A percentile compares a stretch with the other conserved stretches of the same genome.
These are phyloP conservation scores for Cryptoprocta ferox DNA, from an alignment of 2,797 vertebrate species.

Conservation along the genomic window DNA sequence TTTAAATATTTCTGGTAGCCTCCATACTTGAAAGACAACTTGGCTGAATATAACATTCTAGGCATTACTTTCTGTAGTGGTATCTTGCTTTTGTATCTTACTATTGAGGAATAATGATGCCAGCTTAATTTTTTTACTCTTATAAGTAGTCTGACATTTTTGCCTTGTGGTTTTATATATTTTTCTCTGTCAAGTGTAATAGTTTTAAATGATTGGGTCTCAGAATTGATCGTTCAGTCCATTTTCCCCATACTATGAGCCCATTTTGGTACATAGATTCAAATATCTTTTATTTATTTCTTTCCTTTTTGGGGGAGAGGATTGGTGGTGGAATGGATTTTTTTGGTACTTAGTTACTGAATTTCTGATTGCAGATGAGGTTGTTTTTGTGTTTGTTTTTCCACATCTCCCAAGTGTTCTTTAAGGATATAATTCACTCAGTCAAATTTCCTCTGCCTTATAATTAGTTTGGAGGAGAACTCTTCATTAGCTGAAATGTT, in stretches of 20 bases:
- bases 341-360: constrained; percentile 10
- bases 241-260: neutral
- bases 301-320: neutral
- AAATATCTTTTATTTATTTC: neutral
- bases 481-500: constrained; percentile 25
- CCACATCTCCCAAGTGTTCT: neutral
- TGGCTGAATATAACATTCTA: neutral
- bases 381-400: neutral
- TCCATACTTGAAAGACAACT: neutral
- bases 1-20: neutral
- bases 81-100: neutral
- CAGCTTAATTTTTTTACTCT: neutral
- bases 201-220: neutral
- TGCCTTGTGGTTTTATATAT: neutral
- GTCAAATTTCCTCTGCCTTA: neutral
- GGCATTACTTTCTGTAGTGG: neutral
- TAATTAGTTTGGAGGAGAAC: neutral
- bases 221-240: neutral
- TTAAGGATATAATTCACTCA: neutral
- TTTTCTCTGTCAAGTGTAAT: neutral
- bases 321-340: neutral
- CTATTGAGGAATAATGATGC: neutral
- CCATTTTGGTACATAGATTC: neutral
- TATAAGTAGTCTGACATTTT: neutral
- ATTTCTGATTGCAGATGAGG: neutral